Evolutionary conservation across 2,113 vertebrate genomes (phyloP).

Genomic region (Thalassarche chlororhynchos): DNA sequence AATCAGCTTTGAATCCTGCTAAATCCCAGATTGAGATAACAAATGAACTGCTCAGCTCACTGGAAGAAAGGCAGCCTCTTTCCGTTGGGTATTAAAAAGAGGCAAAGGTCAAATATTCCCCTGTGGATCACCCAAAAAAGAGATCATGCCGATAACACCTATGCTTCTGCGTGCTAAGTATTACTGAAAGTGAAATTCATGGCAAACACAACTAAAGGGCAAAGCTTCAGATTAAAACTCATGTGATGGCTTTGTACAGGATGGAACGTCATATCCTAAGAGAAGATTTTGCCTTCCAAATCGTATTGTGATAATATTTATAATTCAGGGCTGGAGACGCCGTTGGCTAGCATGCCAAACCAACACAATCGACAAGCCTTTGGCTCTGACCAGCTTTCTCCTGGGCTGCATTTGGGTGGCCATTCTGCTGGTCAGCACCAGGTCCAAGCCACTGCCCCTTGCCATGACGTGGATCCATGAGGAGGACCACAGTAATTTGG

Average conservation of each 20-base stretch:
- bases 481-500: background rate
- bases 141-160: constrained; percentile 11
- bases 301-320: background rate
- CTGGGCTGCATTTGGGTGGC: background rate
- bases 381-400: background rate
- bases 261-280: background rate
- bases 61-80: constrained; percentile 71
- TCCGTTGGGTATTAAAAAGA: constrained; percentile 24
- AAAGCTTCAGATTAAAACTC: constrained; percentile 23
- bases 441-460: background rate
- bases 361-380: background rate
- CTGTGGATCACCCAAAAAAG: constrained; percentile 37
- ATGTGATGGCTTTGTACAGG: background rate
- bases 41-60: constrained; percentile 80
- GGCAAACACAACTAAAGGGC: background rate
- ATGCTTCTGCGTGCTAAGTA: background rate
- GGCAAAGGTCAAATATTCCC: constrained; percentile 51
- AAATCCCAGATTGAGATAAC: constrained; percentile 88
- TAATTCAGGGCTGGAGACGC: background rate
- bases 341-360: background rate
- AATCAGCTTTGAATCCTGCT: constrained; percentile 89
- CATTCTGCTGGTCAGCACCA: background rate
- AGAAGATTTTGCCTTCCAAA: background rate
- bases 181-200: background rate
- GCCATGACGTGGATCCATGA: background rate